phyloP scores from a whole-genome alignment of 2,797 vertebrate species.

The Distichodus sexfasciatus region DNA sequence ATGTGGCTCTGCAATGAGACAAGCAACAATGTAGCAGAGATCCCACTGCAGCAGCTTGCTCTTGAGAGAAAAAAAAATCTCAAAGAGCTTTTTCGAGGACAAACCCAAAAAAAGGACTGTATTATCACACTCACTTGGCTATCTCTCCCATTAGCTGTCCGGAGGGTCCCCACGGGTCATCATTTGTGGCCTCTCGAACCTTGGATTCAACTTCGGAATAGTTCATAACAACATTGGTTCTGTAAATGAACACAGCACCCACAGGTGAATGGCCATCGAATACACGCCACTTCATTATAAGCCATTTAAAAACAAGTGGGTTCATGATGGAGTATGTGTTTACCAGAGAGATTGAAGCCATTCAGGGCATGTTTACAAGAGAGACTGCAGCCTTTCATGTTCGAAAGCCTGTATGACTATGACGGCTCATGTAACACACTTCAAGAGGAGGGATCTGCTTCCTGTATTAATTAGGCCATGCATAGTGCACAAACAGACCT shows the following conservation, averaged over 20 bases:
- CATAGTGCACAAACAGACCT: neutral
- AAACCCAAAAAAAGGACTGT: too few relatives aligned
- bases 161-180: conserved; percentile 98
- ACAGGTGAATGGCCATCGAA: too few relatives aligned
- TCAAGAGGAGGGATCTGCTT: neutral
- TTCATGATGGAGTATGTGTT: too few relatives aligned
- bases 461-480: neutral
- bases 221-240: conserved; percentile 99
- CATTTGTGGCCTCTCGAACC: conserved; percentile 98
- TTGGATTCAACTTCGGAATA: conserved; percentile 98
- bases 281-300: neutral
- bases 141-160: conserved; percentile 98
- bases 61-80: neutral
- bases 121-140: conserved; percentile 86
- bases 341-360: too few relatives aligned
- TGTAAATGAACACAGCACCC: conserved; percentile 63
- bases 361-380: neutral
- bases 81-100: neutral
- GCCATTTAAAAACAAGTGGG: neutral
- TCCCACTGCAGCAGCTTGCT: neutral
- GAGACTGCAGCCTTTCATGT: neutral
- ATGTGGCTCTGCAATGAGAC: conserved; percentile 73
- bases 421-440: neutral
- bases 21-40: neutral
- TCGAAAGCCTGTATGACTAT: neutral